Evolutionary conservation across 92 coral and sea anemone genomes (phyloP).

Genomic region (Phenganax stokvisi): DNA sequence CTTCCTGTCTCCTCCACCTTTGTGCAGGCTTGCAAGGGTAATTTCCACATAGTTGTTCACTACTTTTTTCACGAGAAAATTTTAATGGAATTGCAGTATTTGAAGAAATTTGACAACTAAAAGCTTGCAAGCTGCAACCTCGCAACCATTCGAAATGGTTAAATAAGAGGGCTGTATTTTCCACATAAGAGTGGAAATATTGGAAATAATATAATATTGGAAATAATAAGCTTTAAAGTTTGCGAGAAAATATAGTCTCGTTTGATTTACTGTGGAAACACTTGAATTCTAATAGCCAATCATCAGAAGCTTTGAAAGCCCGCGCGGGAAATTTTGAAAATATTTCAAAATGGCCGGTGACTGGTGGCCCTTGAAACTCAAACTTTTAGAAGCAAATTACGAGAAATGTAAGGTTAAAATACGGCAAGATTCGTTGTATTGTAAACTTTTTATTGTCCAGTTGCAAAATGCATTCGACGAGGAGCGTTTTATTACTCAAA

Average conservation of each 20-base stretch:
- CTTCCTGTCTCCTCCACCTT: not conserved
- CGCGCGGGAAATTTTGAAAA: not conserved
- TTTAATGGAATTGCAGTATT: no score
- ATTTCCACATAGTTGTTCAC: no score
- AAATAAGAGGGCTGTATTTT: no score
- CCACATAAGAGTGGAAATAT: no score
- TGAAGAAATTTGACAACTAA: no score
- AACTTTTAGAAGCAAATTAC: constrained; percentile 67
- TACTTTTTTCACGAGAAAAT: no score
- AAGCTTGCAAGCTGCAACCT: no score
- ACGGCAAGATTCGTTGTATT: constrained; percentile 62
- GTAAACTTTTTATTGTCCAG: constrained; percentile 61
- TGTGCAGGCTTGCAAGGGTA: no score
- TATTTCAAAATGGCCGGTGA: constrained; percentile 11
- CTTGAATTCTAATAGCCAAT: constrained; percentile 15
- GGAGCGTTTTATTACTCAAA: constrained; percentile 52
- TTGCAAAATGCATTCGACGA: constrained; percentile 57
- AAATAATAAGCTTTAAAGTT: no score
- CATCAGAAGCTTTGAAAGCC: constrained; percentile 16
- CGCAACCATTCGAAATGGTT: no score
- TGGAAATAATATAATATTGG: no score
- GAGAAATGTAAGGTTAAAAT: constrained; percentile 67
- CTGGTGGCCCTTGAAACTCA: constrained; percentile 60
- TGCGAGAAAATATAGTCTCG: not conserved
- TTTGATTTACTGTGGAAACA: constrained; percentile 2